Evolutionary conservation across 2,888 invertebrate genomes (phyloP), one percentile per base, ranked within the genome.

Genomic region (Linyphia triangularis): DNA sequence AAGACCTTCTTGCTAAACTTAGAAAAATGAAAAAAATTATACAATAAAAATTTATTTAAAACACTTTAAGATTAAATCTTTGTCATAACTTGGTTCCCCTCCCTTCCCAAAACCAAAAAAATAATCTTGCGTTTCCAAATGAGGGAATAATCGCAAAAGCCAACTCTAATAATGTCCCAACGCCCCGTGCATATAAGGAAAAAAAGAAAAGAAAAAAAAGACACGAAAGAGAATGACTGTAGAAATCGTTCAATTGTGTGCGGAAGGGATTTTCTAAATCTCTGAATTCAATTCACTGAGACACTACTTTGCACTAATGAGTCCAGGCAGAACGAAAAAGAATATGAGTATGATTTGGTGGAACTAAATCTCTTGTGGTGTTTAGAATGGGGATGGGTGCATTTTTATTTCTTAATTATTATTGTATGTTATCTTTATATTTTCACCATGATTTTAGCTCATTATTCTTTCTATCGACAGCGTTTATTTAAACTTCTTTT

Each of bases 271-370:
- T 69, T 51, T 81, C 30, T 57, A 24, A 51, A 65, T 22, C 33
- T 33, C 51, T 43, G 43, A 83, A 73, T 65, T 51, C 57, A 28
- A 73, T 83, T 63, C 73, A 65, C 65, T n/a, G 72, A 73, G 65
- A 61, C 43, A 63, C 7, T 22, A 30, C 43, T 63, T 26, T 67
- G 57, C 73, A n/a, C 65, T 83, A 83, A 83, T 83, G 83, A 83
- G 73, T 33, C 30, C 28, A 51, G 73, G 73, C 65, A 65, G 73
- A 83, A 73, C 73, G 73, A 83, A 63, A 73, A 65, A 73, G 73
- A 63, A 37, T 9, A 78, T 1, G 65, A 83, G 73, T 67, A 22
- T 63, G 73, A 65, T 83, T 83, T 37, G 10, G 65, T 30, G 30
- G 73, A 51, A 65, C 65, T 73, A 82, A 72, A 24, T 59, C 81